These are phyloP conservation scores for Mirza zaza DNA, from an alignment of 2,113 vertebrate genomes.

Conservation along the genomic window DNA sequence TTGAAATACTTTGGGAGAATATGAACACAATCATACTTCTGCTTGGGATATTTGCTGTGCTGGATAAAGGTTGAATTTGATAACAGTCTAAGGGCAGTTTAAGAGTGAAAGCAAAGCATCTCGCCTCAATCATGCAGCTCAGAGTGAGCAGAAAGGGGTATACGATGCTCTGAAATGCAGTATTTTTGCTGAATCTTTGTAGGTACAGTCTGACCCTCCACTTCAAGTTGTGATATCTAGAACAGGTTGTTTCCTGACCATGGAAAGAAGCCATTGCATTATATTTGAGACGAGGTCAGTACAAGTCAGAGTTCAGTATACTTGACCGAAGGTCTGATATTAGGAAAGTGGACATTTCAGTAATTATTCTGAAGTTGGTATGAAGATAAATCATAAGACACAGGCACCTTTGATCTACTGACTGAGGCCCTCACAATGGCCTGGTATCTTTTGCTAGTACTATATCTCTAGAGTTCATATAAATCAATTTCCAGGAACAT, in stretches of 20 bases:
- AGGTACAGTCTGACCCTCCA: background rate
- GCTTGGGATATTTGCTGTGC: background rate
- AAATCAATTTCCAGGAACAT: conserved; percentile 73
- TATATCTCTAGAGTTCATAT: conserved; percentile 62
- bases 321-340: background rate
- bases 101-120: background rate
- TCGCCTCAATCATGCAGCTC: background rate
- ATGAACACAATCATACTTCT: background rate
- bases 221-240: background rate
- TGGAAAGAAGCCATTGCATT: background rate
- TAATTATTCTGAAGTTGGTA: background rate
- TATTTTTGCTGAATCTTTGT: background rate
- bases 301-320: background rate
- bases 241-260: background rate
- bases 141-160: background rate
- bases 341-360: background rate
- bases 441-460: conserved; percentile 37
- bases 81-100: background rate
- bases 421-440: background rate
- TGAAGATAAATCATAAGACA: conserved; percentile 43
- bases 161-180: background rate
- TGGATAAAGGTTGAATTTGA: background rate
- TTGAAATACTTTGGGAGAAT: background rate
- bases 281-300: background rate
- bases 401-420: conserved; percentile 42